Evolutionary conservation across 2,888 invertebrate species (phyloP), one percentile per base, ranked within the genome.

Genomic region (Digitonthophagus gazella): DNA sequence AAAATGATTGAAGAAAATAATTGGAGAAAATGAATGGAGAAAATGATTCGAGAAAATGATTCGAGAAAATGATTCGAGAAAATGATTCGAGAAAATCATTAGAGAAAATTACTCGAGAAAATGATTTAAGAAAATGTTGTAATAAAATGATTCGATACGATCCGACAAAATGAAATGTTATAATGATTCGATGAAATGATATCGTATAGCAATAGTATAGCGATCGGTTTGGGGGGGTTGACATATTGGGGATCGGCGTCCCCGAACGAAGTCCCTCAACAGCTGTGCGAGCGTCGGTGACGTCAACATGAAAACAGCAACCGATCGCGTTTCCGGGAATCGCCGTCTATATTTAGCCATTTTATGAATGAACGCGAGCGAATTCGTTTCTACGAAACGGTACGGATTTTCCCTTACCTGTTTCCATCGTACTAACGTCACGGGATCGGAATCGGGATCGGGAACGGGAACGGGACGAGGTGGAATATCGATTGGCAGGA

Each of bases 371-470:
- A 11, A 44, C 28, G 28, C 28, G 28, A 44, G 28, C 28, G 28
- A 44, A 44, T 44, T 44, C 28, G 28, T 44, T 44, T 44, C 28
- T 11, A 44, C 28, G 28, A 44, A 44, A 44, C 28, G 28, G 28
- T 44, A 44, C 28, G 28, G 28, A 44, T 6, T 44, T 15, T 22
- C 54, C 28, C 63, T 44, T 64, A 69, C 69, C 69, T 64, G 64
- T 28, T 64, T 69, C 66, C 69, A 69, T 69, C 54, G 65, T 65
- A 56, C 6, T 44, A 16, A 56, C 28, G 28, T 44, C 28, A 44
- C 28, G 6, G 11, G 28, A 44, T 44, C 28, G 28, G 28, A 44
- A n/a, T n/a, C n/a, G n/a, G n/a, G n/a, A n/a, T n/a, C n/a, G n/a
- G n/a, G n/a, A 8, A 44, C 28, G 28, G 28, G 28, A 8, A 44